These are phyloP conservation scores for Eristalis pertinax DNA, from an alignment of 2,888 invertebrate species.

Conservation along the genomic window DNA sequence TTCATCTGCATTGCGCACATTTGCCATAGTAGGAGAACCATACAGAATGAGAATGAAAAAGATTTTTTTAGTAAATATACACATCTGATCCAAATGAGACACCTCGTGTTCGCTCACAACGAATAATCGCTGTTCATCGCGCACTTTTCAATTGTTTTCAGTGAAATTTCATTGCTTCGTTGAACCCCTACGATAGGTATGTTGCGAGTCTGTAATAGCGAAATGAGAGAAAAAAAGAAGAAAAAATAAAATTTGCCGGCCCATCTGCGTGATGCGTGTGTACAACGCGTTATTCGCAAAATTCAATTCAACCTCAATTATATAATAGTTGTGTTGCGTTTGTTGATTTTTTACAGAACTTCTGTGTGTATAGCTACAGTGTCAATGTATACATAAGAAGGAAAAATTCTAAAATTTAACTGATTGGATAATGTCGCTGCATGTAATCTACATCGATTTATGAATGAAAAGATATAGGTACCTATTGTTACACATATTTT, in stretches of 20 bases:
- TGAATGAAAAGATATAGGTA: conserved; percentile 52
- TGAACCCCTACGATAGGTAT: neutral
- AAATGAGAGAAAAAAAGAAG: neutral
- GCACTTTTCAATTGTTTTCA: conserved; percentile 4
- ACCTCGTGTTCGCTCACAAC: conserved; percentile 26
- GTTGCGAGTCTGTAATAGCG: neutral
- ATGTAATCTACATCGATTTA: conserved; percentile 66
- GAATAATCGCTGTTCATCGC: neutral
- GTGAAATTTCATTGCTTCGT: neutral
- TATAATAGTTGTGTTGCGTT: conserved; percentile 51
- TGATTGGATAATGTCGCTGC: conserved; percentile 23
- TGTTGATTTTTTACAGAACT: conserved; percentile 36
- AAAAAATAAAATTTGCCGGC: conserved; percentile 11
- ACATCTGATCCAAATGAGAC: conserved; percentile 51
- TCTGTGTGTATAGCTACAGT: neutral
- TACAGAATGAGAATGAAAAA: conserved; percentile 19
- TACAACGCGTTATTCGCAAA: conserved; percentile 20
- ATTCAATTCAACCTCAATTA: conserved; percentile 56
- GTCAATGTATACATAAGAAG: neutral
- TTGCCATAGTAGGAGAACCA: conserved; percentile 49
- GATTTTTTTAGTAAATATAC: conserved; percentile 43
- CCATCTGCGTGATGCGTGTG: neutral
- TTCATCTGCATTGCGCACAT: conserved; percentile 72
- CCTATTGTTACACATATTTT: conserved; percentile 27
- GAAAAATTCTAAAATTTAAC: neutral